Evolutionary conservation across 2,888 invertebrate species (phyloP).

Genomic region (Digitonthophagus gazella): DNA sequence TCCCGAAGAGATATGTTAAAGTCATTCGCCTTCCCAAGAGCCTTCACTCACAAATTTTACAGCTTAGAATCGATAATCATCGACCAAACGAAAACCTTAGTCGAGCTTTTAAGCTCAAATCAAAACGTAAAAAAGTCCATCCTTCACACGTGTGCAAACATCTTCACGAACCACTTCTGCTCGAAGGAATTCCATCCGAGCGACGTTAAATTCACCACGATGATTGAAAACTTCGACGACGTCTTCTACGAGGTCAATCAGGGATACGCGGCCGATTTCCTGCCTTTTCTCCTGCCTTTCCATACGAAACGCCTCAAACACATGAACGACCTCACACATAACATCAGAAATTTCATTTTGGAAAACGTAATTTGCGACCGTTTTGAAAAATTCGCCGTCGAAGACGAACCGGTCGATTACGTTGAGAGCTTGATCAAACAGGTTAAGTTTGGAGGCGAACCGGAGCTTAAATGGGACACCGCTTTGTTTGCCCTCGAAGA

Average conservation of each 20-base stretch:
- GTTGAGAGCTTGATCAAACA: conserved; percentile 59
- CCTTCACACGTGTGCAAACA: conserved; percentile 57
- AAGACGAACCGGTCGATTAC: conserved; percentile 54
- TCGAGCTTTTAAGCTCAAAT: conserved; percentile 39
- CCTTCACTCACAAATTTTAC: conserved; percentile 56
- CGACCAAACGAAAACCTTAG: conserved; percentile 47
- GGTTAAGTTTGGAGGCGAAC: conserved; percentile 48
- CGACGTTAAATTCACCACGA: conserved; percentile 51
- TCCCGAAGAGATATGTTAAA: conserved; percentile 59
- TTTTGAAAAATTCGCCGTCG: conserved; percentile 40
- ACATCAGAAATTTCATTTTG: conserved; percentile 57
- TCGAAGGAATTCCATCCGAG: conserved; percentile 53
- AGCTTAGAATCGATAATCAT: conserved; percentile 54
- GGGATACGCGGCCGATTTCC: conserved; percentile 65
- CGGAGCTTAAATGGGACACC: conserved; percentile 55
- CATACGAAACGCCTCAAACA: conserved; percentile 54
- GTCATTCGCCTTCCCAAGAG: conserved; percentile 59
- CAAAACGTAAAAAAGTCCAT: conserved; percentile 51
- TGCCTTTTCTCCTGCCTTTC: conserved; percentile 61
- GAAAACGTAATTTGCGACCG: conserved; percentile 54
- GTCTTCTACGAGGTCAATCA: conserved; percentile 69
- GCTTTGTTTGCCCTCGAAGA: conserved; percentile 55
- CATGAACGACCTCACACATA: conserved; percentile 54
- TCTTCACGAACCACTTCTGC: conserved; percentile 63
- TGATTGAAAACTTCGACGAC: conserved; percentile 60